Evolutionary conservation across 2,797 vertebrate genomes (phyloP).

Genomic region (Hoplostethus mediterraneus): DNA sequence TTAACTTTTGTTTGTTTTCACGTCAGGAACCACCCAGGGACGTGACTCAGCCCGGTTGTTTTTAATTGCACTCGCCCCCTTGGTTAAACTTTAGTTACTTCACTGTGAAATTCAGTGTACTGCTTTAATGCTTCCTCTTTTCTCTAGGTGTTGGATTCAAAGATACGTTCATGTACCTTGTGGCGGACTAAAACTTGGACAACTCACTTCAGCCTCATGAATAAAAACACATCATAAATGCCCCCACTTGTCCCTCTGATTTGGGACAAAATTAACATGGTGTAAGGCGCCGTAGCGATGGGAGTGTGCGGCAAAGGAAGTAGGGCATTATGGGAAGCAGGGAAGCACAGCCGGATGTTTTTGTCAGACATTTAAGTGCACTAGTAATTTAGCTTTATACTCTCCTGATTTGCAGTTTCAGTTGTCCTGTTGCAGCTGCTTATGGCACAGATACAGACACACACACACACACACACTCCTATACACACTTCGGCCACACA

Average conservation of each 20-base stretch:
- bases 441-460: neutral
- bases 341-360: neutral
- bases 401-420: neutral
- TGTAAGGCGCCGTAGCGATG: conserved; percentile 21
- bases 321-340: neutral
- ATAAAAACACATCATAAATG: conserved; percentile 46
- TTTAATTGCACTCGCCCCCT: conserved; percentile 48
- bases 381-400: neutral
- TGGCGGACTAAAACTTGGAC: neutral
- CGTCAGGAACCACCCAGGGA: conserved; percentile 43
- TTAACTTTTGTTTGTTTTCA: conserved; percentile 50
- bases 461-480: conserved; percentile 3
- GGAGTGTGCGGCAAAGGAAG: conserved; percentile 11
- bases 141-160: conserved; percentile 39
- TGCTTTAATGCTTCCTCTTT: conserved; percentile 40
- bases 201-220: conserved; percentile 38
- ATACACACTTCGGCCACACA: neutral
- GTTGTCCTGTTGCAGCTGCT: neutral
- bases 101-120: conserved; percentile 31
- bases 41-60: conserved; percentile 27
- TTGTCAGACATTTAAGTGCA: neutral
- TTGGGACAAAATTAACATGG: conserved; percentile 25
- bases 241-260: conserved; percentile 29
- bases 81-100: conserved; percentile 47
- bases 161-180: conserved; percentile 38